Conservation (phyloP, 2,797 vertebrate species). For the Synanceia verrucosa region DNA sequence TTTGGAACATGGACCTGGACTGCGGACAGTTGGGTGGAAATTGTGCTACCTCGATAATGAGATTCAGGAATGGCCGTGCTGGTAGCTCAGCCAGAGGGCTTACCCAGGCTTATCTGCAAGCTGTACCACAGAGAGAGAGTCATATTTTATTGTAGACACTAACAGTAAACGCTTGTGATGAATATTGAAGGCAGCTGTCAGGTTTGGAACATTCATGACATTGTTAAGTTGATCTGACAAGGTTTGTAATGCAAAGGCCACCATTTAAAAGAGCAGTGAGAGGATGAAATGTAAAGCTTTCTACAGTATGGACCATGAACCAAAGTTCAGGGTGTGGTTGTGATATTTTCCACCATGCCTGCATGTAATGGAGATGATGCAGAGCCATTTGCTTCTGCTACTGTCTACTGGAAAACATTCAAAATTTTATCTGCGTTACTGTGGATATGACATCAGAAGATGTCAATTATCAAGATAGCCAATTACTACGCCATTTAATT, state of each 20-base stretch:
- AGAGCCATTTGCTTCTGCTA: neutral
- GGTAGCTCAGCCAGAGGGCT: slow-evolving; percentile 68
- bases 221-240: slow-evolving; percentile 10
- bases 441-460: neutral
- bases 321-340: neutral
- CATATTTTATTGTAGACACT: slow-evolving; percentile 17
- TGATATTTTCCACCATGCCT: neutral
- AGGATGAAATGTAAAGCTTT: neutral
- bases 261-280: neutral
- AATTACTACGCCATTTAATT: neutral
- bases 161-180: slow-evolving; percentile 13
- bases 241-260: neutral
- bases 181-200: slow-evolving; percentile 1
- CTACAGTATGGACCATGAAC: neutral
- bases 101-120: slow-evolving; percentile 72
- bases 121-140: slow-evolving; percentile 46
- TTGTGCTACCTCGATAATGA: slow-evolving; percentile 63
- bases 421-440: neutral
- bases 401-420: neutral
- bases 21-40: slow-evolving; percentile 62
- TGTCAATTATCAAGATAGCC: neutral
- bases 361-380: neutral
- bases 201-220: slow-evolving; percentile 25
- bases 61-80: slow-evolving; percentile 63
- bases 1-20: slow-evolving; percentile 37